phyloP scores from a whole-genome alignment of 2,888 invertebrate species.

The Hofmannophila pseudospretella region DNA sequence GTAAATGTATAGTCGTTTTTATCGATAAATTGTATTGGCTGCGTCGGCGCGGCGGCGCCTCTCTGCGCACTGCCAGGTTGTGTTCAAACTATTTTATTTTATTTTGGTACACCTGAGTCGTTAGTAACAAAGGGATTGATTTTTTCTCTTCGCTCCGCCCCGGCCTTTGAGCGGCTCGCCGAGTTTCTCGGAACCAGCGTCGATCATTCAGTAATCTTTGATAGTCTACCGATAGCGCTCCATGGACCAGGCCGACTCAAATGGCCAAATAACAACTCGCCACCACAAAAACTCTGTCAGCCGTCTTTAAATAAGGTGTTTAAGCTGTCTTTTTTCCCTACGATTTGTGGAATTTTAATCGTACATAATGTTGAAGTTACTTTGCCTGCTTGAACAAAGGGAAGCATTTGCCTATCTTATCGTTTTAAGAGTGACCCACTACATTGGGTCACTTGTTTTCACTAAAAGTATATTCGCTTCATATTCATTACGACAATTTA shows the following conservation, averaged over 20 bases:
- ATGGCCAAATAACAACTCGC: conserved; percentile 9
- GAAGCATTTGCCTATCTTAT: no score
- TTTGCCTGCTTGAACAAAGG: no score
- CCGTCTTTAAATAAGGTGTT: conserved; percentile 11
- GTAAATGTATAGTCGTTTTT: no score
- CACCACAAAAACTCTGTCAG: conserved; percentile 14
- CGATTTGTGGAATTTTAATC: conserved; percentile 3
- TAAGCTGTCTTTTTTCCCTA: neutral
- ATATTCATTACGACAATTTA: no score
- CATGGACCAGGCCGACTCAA: conserved; percentile 17
- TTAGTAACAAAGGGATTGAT: conserved; percentile 72
- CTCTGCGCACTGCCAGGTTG: conserved; percentile 46
- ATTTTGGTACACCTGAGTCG: conserved; percentile 72
- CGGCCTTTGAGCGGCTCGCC: conserved; percentile 60
- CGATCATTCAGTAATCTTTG: conserved; percentile 63
- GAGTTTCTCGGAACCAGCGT: conserved; percentile 58
- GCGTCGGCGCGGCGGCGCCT: conserved; percentile 36
- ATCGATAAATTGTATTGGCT: conserved; percentile 23
- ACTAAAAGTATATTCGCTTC: no score
- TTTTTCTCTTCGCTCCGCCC: conserved; percentile 50
- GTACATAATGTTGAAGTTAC: no score
- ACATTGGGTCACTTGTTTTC: no score
- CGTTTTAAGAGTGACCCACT: no score
- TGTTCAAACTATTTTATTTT: conserved; percentile 56
- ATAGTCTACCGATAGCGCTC: conserved; percentile 35